A percentile compares a stretch with the other conserved stretches of the same genome.
These are phyloP conservation scores for Lasioglossum lativentre DNA, from an alignment of 2,888 invertebrate species.

Conservation along the genomic window DNA sequence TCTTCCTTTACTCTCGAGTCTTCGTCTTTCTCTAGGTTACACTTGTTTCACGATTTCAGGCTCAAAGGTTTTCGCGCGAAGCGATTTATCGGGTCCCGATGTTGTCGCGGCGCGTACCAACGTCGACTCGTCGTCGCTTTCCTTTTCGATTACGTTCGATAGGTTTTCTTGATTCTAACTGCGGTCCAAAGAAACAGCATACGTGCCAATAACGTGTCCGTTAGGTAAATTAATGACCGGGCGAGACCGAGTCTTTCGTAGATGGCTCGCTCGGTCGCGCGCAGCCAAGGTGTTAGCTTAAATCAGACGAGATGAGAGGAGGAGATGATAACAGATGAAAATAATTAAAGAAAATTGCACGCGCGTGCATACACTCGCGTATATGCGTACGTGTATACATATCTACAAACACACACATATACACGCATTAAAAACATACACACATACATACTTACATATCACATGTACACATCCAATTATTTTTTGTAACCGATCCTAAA, in stretches of 20 bases:
- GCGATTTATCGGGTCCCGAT: neutral
- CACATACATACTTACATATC: neutral
- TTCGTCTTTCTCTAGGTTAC: constrained; percentile 7
- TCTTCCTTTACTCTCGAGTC: constrained; percentile 21
- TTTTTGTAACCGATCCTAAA: constrained; percentile 70
- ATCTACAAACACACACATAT: neutral
- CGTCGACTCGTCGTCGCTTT: constrained; percentile 8
- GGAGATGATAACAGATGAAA: constrained; percentile 27
- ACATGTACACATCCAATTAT: constrained; percentile 60
- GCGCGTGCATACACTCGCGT: too few species aligned
- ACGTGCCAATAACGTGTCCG: constrained; percentile 81
- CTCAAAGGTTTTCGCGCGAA: neutral
- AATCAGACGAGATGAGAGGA: constrained; percentile 3
- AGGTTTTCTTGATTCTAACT: constrained; percentile 67
- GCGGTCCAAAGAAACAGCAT: constrained; percentile 80
- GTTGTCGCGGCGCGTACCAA: neutral
- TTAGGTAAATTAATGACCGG: constrained; percentile 56
- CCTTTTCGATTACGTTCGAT: constrained; percentile 13
- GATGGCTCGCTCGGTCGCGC: constrained; percentile 37
- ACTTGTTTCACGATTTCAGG: neutral
- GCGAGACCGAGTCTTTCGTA: neutral
- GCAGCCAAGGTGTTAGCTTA: constrained; percentile 57
- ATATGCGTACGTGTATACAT: neutral
- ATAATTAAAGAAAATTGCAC: neutral
- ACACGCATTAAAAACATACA: neutral